phyloP scores from a whole-genome alignment of 1,140 invertebrate genomes.

The Diplogasteroides magnus region DNA sequence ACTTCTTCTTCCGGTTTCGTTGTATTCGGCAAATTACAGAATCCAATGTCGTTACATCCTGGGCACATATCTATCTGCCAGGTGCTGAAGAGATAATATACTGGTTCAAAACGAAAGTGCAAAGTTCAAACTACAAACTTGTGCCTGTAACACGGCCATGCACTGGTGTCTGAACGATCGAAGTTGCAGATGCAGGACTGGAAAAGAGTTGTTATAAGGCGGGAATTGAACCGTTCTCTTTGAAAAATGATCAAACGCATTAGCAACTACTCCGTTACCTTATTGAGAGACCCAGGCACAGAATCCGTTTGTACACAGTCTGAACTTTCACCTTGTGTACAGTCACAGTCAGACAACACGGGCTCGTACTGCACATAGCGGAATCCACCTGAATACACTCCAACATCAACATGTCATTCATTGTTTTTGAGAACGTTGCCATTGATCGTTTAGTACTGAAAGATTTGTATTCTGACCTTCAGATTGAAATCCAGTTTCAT shows the following conservation, averaged over 20 bases:
- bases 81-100: slow-evolving; percentile 26
- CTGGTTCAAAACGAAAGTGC: neutral
- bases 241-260: too few relatives aligned
- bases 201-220: neutral
- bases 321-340: slow-evolving; percentile 18
- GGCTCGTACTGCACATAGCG: slow-evolving; percentile 52
- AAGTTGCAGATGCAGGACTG: slow-evolving; percentile 48
- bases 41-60: slow-evolving; percentile 53
- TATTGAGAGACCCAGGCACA: slow-evolving; percentile 37
- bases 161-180: slow-evolving; percentile 46
- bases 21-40: slow-evolving; percentile 49
- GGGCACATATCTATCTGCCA: slow-evolving; percentile 36
- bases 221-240: neutral
- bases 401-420: too few relatives aligned
- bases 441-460: too few relatives aligned
- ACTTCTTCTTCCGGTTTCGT: slow-evolving; percentile 27
- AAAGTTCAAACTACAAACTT: slow-evolving; percentile 18
- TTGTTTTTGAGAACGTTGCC: slow-evolving; percentile 16
- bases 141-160: slow-evolving; percentile 49
- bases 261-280: too few relatives aligned
- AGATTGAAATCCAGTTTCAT: slow-evolving; percentile 11
- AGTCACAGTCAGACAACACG: slow-evolving; percentile 48
- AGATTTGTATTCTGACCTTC: too few relatives aligned
- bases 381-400: slow-evolving; percentile 46
- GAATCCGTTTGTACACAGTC: slow-evolving; percentile 46